Base-by-base conservation (phyloP, 2,888 invertebrate genomes). In the Oscheius sp. region DNA sequence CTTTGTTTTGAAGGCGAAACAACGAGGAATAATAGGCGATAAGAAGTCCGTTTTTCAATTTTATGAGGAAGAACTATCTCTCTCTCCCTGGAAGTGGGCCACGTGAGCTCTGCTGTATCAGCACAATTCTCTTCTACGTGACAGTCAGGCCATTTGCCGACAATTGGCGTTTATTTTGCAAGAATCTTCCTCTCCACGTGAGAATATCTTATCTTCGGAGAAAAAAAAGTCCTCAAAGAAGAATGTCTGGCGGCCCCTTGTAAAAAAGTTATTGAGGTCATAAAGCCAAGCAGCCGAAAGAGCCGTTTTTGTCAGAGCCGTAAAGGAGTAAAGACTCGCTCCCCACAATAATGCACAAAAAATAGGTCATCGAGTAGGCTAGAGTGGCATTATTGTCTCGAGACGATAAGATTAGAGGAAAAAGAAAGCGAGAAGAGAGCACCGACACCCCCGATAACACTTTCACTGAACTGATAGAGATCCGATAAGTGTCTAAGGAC, bases 381-480 rank as follows among this genome's bases (percentile, higher is more conserved):
- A 29, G 27, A n/a, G 17, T 55, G 34, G 55, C 55, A 55, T 25
- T 53, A 33, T 33, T 55, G 61, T 61, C 45, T 61, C 45, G 25
- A 25, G 29, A n/a, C 15, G 61, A 61, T 61, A 61, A 61, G 45
- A n/a, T 27, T 27, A 45, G 61, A 61, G 45, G 29, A n/a, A 37
- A n/a, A 27, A 25, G 61, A 42, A 61, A 27, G 45, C 42, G 61
- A 61, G 42, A 61, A 45, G 45, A 27, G 61, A 45, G 45, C 45
- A 61, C 55, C n/a, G 34, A 17, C 55, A 10, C 20, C 29, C 39
- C 5, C 23, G 61, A 61, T 61, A 61, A 61, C 4, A 61, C 61
- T 61, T 61, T 61, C 61, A 25, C 61, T 45, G 61, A 61, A 61
- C 61, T 61, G 61, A 61, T 61, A 61, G 45, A 29, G 27, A 34